Evolutionary conservation across 2,888 invertebrate species (phyloP), one percentile per base, ranked within the genome.

Genomic region (Hydroisotoma schaefferi): DNA sequence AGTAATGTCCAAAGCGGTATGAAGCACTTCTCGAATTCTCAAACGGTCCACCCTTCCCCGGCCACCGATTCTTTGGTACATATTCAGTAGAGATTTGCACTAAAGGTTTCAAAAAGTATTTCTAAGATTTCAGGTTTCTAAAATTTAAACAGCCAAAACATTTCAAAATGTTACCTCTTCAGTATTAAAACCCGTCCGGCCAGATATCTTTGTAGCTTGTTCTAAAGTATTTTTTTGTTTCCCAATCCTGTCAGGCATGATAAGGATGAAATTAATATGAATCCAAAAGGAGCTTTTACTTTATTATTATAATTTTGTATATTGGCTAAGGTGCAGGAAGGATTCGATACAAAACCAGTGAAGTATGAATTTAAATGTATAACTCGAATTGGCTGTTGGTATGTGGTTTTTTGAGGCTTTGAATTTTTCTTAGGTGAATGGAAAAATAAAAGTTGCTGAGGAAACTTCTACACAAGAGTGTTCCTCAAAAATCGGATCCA

Each of bases 21-120:
- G 63, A 15, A 64, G 46, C 8, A 64, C 57, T 51, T 64, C 63
- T 0, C 63, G 57, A 55, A 64, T 57, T 46, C 60, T 48, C n/a
- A 64, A 38, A 5, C 63, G 57, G 33, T 64, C 63, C 25, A 64
- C 55, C 20, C 57, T 57, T 40, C 63, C 63, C 4, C 47, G 44
- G 12, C 55, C 60, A 20, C 55, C 33, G 27, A 64, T 64, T 38
- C 60, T 43, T 52, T 64, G 60, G 18, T 64, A 49, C 51, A 64
- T 60, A 22, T 38, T 40, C 12, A 64, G 43, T 18, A 64, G 49
- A 15, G 57, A 57, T 38, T 57, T 56, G 27, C 63, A 64, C 63
- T 64, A 25, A 20, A 57, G 23, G 8, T 8, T 5, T 23, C 22
- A 47, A 37, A 61, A 28, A 4, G 18, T 25, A 23, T 27, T n/a